Percentiles rank a stretch among this genome's conserved stretches.
These are phyloP conservation scores for Brachyrhaphis roseni DNA, from an alignment of 2,797 vertebrate species.

Conservation along the genomic window DNA sequence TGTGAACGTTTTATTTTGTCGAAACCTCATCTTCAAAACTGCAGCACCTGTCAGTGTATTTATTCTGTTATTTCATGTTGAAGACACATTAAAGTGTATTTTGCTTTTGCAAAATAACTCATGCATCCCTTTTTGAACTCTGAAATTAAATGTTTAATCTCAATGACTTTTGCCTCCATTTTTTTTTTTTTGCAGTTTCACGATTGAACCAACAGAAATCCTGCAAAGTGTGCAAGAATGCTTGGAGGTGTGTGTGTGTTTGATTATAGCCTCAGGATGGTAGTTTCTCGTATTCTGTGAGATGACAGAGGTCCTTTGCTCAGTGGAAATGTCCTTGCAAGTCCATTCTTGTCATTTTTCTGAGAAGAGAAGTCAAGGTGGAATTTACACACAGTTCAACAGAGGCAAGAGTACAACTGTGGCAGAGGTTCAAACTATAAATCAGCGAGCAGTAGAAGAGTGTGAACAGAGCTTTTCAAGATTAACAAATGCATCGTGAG, in stretches of 20 bases:
- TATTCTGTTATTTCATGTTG: conserved; percentile 47
- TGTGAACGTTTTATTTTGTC: neutral
- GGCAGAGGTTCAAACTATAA: conserved; percentile 8
- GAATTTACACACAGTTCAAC: conserved; percentile 51
- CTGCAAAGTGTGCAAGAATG: conserved; percentile 16
- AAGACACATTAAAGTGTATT: conserved; percentile 17
- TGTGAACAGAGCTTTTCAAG: neutral
- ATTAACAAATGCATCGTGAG: neutral
- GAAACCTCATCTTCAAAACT: neutral
- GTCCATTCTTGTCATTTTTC: conserved; percentile 77
- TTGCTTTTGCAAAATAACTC: conserved; percentile 40
- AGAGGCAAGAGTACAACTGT: conserved; percentile 30
- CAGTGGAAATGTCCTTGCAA: conserved; percentile 69
- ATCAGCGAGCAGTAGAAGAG: conserved; percentile 1
- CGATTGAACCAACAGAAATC: neutral
- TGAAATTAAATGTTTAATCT: conserved; percentile 58
- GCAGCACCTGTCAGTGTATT: conserved; percentile 51
- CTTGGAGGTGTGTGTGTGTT: conserved; percentile 26
- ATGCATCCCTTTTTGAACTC: conserved; percentile 33
- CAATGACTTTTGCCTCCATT: conserved; percentile 10
- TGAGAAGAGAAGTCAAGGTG: conserved; percentile 44
- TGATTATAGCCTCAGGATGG: conserved; percentile 71
- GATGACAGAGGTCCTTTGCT: conserved; percentile 77
- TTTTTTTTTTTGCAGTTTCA: neutral
- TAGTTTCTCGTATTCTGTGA: conserved; percentile 54